A percentile compares a stretch with the other conserved stretches of the same genome.
These are phyloP conservation scores for Otolemur crassicaudatus DNA, from an alignment of 2,797 vertebrate species.

Conservation along the genomic window DNA sequence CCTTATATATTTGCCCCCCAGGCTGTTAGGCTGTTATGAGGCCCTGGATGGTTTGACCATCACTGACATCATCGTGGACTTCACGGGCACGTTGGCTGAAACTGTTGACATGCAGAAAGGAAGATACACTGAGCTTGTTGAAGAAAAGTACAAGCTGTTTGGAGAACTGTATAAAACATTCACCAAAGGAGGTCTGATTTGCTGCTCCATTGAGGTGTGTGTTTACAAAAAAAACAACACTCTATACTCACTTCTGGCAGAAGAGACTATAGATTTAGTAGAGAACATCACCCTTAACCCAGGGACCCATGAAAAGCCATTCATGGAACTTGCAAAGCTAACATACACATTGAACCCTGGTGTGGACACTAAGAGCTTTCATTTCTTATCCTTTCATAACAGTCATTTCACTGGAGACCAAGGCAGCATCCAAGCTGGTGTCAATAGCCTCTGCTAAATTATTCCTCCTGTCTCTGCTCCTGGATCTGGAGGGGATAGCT, in stretches of 20 bases:
- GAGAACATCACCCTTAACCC: not conserved
- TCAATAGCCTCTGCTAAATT: constrained; percentile 43
- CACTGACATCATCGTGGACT: constrained; percentile 96
- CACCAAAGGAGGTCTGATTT: constrained; percentile 93
- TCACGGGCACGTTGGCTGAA: constrained; percentile 95
- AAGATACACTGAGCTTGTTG: constrained; percentile 83
- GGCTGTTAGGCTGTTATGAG: constrained; percentile 95
- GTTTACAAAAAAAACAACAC: not conserved
- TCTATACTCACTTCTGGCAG: not conserved
- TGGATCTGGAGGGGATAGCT: constrained; percentile 20
- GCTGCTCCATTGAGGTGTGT: constrained; percentile 93
- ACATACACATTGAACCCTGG: not conserved
- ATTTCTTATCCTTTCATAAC: constrained; percentile 29
- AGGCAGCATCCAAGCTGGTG: not conserved
- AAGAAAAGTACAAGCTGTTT: constrained; percentile 92
- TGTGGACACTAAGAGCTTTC: not conserved
- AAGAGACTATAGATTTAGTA: constrained; percentile 8
- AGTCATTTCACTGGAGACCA: not conserved
- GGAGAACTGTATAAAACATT: constrained; percentile 92
- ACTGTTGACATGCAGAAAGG: constrained; percentile 90
- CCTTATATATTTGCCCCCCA: constrained; percentile 76
- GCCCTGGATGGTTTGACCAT: constrained; percentile 95
- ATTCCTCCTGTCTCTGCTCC: not conserved
- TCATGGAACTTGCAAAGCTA: constrained; percentile 18
- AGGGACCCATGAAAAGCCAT: not conserved